A percentile compares a stretch with the other conserved stretches of the same genome.
These are phyloP conservation scores for Lordiphosa clarofinis DNA, from an alignment of 1,140 invertebrate genomes.

Conservation along the genomic window DNA sequence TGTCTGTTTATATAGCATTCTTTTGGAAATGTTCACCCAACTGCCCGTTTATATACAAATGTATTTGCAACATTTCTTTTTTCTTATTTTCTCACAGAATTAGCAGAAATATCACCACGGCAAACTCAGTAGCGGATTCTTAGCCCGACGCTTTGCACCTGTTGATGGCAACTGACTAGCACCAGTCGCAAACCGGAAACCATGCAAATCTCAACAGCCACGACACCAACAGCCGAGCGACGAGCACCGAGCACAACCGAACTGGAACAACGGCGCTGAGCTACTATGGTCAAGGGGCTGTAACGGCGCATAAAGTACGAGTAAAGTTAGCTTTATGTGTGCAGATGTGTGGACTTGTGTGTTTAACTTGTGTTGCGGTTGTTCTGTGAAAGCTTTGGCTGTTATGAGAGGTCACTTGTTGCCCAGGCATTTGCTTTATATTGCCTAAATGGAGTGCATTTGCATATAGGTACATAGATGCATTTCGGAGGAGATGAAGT, in stretches of 20 bases:
- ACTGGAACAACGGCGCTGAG: conserved; percentile 2
- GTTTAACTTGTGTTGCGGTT: conserved; percentile 3
- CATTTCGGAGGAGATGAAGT: no score
- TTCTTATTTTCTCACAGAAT: no score
- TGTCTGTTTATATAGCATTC: conserved; percentile 2
- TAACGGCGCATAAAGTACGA: conserved; percentile 8
- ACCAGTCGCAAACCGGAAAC: conserved; percentile 8
- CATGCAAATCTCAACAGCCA: not conserved
- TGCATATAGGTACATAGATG: no score
- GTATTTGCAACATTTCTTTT: no score
- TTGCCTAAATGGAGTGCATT: no score
- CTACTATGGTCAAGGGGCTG: not conserved
- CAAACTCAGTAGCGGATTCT: no score
- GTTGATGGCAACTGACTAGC: conserved; percentile 7
- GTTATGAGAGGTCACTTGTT: conserved; percentile 9
- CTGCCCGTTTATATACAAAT: no score
- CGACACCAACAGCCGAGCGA: not conserved
- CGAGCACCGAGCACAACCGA: conserved; percentile 3
- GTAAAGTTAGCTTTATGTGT: not conserved
- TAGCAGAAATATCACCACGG: no score
- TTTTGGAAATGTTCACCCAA: conserved; percentile 1
- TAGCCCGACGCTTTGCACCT: conserved; percentile 1
- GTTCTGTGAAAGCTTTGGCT: conserved; percentile 24
- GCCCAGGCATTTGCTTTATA: not conserved
- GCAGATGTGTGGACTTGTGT: not conserved